A percentile compares a stretch with the other conserved stretches of the same genome.
Conservation (phyloP, 2,888 invertebrate species). For the Ctenicera cuprea region DNA sequence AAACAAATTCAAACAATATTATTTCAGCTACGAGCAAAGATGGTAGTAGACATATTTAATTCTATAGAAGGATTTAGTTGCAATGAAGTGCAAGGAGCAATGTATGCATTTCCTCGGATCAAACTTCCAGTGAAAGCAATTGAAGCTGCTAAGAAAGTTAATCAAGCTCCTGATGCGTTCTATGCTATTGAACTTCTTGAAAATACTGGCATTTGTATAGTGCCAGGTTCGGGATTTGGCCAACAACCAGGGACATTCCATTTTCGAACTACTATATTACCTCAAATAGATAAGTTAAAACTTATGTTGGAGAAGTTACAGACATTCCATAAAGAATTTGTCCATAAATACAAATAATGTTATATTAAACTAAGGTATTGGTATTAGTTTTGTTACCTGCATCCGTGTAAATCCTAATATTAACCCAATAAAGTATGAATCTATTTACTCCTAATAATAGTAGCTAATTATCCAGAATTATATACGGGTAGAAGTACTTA, state of each 20-base stretch:
- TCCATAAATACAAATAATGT: slow-evolving; percentile 78
- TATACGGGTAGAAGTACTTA: too few relatives aligned
- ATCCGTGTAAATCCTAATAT: too few relatives aligned
- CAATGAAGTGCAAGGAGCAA: slow-evolving; percentile 92
- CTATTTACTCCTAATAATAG: too few relatives aligned
- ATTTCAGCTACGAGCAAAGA: slow-evolving; percentile 78
- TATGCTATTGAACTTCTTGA: slow-evolving; percentile 95
- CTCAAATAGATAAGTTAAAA: slow-evolving; percentile 87
- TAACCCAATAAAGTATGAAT: too few relatives aligned
- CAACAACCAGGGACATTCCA: slow-evolving; percentile 95
- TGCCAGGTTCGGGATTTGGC: slow-evolving; percentile 96
- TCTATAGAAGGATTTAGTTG: slow-evolving; percentile 91
- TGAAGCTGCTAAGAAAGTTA: slow-evolving; percentile 84
- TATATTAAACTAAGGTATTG: neutral
- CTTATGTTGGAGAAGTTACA: slow-evolving; percentile 88
- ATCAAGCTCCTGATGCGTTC: slow-evolving; percentile 89
- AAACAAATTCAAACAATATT: neutral
- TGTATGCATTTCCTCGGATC: slow-evolving; percentile 98
- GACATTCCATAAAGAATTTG: slow-evolving; percentile 89
- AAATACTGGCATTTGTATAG: slow-evolving; percentile 92
- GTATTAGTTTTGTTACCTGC: neutral
- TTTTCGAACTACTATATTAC: slow-evolving; percentile 93
- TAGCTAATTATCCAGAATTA: too few relatives aligned
- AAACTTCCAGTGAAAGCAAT: slow-evolving; percentile 88
- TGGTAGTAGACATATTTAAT: slow-evolving; percentile 93